These are phyloP conservation scores for Apogon hyalosoma DNA, from an alignment of 2,797 vertebrate genomes.

Conservation along the genomic window DNA sequence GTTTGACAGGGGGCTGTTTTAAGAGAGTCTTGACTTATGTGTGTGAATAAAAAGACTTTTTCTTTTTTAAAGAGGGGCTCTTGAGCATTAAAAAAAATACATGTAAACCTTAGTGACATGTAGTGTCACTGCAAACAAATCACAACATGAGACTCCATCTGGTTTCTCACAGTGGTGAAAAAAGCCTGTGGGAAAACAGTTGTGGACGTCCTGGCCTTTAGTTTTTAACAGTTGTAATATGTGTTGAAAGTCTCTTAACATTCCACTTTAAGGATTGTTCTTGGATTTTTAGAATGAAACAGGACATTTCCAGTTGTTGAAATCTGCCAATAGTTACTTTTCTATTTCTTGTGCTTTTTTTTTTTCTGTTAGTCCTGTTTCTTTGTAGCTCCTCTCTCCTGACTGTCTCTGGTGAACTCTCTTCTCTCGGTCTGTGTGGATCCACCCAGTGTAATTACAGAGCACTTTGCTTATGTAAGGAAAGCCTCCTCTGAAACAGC, in stretches of 20 bases:
- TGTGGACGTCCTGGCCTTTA: constrained; percentile 45
- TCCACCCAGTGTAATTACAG: constrained; percentile 86
- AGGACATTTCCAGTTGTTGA: constrained; percentile 16
- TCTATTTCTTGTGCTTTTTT: constrained; percentile 9
- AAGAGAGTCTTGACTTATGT: constrained; percentile 8
- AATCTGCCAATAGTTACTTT: constrained; percentile 17
- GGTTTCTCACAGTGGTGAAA: constrained; percentile 61
- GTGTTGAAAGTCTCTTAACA: constrained; percentile 53
- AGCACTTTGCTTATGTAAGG: constrained; percentile 82
- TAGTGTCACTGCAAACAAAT: constrained; percentile 44
- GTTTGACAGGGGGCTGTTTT: constrained; percentile 16
- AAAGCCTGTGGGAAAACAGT: constrained; percentile 65
- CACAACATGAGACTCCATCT: constrained; percentile 50
- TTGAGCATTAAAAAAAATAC: constrained; percentile 26
- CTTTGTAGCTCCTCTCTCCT: constrained; percentile 31
- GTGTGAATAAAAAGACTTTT: neutral
- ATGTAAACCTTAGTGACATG: constrained; percentile 19
- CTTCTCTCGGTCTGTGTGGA: constrained; percentile 64
- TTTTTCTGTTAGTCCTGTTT: constrained; percentile 31
- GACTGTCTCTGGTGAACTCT: constrained; percentile 51
- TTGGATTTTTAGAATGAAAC: constrained; percentile 1
- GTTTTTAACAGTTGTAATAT: constrained; percentile 42
- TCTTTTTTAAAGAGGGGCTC: neutral
- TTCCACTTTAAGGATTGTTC: constrained; percentile 52
- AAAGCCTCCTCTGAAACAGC: constrained; percentile 80